phyloP scores from a whole-genome alignment of 2,113 vertebrate genomes.

The Trogon surrucura region DNA sequence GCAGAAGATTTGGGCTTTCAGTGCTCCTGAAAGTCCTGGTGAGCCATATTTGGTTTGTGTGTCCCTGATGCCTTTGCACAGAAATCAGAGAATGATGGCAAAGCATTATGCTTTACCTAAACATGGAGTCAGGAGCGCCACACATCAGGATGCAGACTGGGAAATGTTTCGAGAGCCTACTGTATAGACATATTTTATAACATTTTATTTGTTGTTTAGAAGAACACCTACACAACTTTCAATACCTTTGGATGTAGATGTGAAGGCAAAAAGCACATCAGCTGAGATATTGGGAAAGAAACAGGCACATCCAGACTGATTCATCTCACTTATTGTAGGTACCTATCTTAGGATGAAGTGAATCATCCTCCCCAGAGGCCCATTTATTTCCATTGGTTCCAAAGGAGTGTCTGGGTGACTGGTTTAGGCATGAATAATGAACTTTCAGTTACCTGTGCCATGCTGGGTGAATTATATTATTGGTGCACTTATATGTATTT shows the following conservation, averaged over 20 bases:
- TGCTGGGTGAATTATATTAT: not conserved
- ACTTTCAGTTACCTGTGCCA: not conserved
- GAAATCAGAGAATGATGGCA: not conserved
- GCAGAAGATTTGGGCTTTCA: not conserved
- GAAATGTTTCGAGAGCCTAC: not conserved
- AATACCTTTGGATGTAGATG: not conserved
- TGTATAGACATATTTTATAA: not conserved
- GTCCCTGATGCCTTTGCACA: not conserved
- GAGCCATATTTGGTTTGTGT: rapidly evolving
- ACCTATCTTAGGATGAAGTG: not conserved
- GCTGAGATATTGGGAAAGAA: not conserved
- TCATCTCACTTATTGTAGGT: not conserved
- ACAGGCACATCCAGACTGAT: not conserved
- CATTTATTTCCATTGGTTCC: not conserved
- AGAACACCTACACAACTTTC: not conserved
- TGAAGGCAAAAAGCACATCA: not conserved
- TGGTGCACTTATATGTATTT: not conserved
- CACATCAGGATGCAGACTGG: not conserved
- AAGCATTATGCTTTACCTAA: not conserved
- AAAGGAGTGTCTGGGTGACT: not conserved
- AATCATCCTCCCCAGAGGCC: not conserved
- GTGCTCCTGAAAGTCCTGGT: not conserved
- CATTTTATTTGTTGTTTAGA: not conserved
- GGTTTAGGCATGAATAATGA: not conserved
- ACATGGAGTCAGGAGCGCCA: not conserved